These are phyloP conservation scores for Drosophila carrolli DNA, from an alignment of 1,140 invertebrate genomes.

Conservation along the genomic window DNA sequence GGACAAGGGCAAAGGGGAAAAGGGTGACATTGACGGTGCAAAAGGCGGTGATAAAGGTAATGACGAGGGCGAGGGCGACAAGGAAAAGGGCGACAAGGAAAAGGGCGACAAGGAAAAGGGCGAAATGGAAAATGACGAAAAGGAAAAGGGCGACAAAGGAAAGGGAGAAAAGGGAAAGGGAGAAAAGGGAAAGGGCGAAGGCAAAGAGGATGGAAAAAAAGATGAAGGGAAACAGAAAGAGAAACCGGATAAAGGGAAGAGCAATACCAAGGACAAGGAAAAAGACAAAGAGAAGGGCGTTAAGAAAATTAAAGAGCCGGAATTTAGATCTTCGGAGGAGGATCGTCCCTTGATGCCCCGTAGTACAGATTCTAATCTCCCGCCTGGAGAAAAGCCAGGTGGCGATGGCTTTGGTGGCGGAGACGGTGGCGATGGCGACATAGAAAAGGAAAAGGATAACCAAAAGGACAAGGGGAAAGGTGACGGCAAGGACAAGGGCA, in stretches of 20 bases:
- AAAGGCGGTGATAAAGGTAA: neutral
- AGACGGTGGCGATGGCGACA: neutral
- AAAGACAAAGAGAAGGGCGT: neutral
- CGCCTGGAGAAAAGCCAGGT: no score
- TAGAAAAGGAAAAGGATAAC: neutral
- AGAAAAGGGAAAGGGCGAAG: neutral
- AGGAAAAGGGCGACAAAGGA: neutral
- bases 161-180: neutral
- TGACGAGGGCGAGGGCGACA: neutral
- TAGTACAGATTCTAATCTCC: neutral
- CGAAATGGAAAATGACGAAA: neutral
- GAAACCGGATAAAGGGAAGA: neutral
- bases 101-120: neutral
- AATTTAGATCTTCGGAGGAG: neutral
- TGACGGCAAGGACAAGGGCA: neutral
- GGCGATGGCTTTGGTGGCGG: neutral
- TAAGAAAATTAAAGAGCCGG: neutral
- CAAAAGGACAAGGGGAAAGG: neutral
- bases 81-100: neutral
- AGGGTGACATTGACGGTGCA: neutral
- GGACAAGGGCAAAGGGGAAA: neutral
- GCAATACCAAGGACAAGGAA: neutral
- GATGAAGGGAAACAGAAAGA: neutral
- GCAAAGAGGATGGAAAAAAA: neutral
- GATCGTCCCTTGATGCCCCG: neutral